Base-by-base conservation (phyloP, 1,140 invertebrate species). In the Ganaspis sp. region DNA sequence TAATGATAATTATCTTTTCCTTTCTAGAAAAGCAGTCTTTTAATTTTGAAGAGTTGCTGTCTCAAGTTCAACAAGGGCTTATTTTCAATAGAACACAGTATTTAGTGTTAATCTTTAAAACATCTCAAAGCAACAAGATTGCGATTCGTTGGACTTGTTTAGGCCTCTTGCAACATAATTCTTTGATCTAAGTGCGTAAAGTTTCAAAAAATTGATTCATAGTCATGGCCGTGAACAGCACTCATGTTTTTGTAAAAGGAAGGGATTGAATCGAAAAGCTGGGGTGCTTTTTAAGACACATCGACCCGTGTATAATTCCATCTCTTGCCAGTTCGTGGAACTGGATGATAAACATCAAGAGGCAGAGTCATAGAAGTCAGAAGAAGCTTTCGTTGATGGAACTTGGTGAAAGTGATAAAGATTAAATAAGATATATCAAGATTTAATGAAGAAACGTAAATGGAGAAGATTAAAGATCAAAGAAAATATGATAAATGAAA, bases 301-400 rank as follows among this genome's bases (percentile, higher is more conserved):
- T 79, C 74, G 78, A 79, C 73, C 80, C 85, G 83, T 80, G 79
- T 73, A 83, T 88, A 89, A 90, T 88, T 89, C 81, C 82, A 87
- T 88, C 77, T 74, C 69, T 11, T 64, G 82, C 70, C 69, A 83
- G 85, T 72, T 70, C 79, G 75, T 79, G 81, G 72, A 86, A 82
- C 71, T 80, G 75, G 83, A 85, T 86, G 87, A 87, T 88, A 89
- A 88, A 88, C 84, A 88, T 86, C 86, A 85, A 88, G 84, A 84
- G 80, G 84, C 73, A 79, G 80, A 83, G 75, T 83, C 58, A 76
- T 79, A 81, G 79, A 76, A 84, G 84, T 82, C 79, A 79, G 73
- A 85, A 76, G 81, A 85, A 83, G 77, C 69, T 23, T 12, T 34
- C 72, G 37, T 23, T 40, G 38, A 70, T 70, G 72, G 53, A 77